Conservation (phyloP, 1,140 invertebrate species). For the Ostrea denselamellosa region DNA sequence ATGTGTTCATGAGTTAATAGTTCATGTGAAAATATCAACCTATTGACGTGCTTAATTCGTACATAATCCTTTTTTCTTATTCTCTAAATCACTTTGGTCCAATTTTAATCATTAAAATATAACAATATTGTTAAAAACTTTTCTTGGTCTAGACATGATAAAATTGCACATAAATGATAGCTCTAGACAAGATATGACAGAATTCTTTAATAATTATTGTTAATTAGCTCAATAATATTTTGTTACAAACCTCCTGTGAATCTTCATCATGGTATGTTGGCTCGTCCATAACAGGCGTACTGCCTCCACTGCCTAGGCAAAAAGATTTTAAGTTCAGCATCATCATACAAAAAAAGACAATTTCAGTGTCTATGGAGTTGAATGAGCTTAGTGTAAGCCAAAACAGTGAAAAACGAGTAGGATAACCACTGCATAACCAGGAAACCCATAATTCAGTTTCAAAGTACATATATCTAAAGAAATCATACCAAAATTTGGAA, state of each 20-base stretch:
- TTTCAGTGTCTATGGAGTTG: background rate
- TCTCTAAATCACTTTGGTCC: too few relatives aligned
- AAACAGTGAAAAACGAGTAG: background rate
- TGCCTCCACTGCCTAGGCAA: slow-evolving; percentile 67
- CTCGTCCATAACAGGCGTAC: slow-evolving; percentile 69
- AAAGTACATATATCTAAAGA: too few relatives aligned
- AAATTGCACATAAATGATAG: too few relatives aligned
- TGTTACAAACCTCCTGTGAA: slow-evolving; percentile 3
- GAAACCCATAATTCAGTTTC: background rate
- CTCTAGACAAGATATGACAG: background rate
- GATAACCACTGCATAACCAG: background rate
- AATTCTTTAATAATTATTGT: background rate
- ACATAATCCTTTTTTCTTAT: too few relatives aligned
- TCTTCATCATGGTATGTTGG: slow-evolving; percentile 47
- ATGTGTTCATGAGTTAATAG: too few relatives aligned
- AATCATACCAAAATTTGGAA: too few relatives aligned
- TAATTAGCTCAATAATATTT: background rate
- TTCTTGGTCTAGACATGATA: too few relatives aligned
- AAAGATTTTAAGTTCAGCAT: background rate
- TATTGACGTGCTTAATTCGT: too few relatives aligned
- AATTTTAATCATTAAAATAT: too few relatives aligned
- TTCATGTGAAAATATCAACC: too few relatives aligned
- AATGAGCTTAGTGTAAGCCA: background rate
- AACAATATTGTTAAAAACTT: too few relatives aligned
- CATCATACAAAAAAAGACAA: background rate